A percentile compares a stretch with the other conserved stretches of the same genome.
Evolutionary conservation across 1,140 invertebrate genomes (phyloP).

Genomic region (Schlechtendalia chinensis): DNA sequence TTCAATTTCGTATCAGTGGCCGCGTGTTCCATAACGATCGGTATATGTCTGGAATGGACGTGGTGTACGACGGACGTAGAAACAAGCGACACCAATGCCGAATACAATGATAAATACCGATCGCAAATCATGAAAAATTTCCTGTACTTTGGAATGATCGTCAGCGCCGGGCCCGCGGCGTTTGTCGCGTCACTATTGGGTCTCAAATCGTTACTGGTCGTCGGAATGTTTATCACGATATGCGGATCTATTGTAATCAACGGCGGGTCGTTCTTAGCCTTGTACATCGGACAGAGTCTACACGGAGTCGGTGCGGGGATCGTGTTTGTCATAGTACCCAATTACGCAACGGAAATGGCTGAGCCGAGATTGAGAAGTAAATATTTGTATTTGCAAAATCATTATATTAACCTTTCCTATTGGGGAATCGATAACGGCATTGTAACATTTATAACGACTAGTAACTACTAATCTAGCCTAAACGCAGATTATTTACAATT

Average conservation of each 20-base stretch:
- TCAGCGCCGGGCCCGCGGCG: conserved; percentile 2
- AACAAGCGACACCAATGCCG: background rate
- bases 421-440: too few species aligned
- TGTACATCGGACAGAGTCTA: background rate
- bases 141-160: background rate
- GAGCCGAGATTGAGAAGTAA: background rate
- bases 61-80: background rate
- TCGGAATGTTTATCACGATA: background rate
- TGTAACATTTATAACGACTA: too few species aligned
- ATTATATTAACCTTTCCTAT: too few species aligned
- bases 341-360: background rate
- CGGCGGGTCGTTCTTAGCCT: too few species aligned
- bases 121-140: background rate
- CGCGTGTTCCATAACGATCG: background rate
- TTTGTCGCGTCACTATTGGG: background rate
- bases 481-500: too few species aligned
- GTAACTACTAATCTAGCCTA: too few species aligned
- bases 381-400: background rate
- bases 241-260: background rate
- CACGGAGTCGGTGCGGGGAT: background rate
- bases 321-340: background rate
- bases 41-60: conserved; percentile 20
- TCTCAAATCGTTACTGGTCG: background rate
- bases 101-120: background rate
- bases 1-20: background rate